Conservation (phyloP, 2,888 invertebrate genomes). For the Morpho helenor region DNA sequence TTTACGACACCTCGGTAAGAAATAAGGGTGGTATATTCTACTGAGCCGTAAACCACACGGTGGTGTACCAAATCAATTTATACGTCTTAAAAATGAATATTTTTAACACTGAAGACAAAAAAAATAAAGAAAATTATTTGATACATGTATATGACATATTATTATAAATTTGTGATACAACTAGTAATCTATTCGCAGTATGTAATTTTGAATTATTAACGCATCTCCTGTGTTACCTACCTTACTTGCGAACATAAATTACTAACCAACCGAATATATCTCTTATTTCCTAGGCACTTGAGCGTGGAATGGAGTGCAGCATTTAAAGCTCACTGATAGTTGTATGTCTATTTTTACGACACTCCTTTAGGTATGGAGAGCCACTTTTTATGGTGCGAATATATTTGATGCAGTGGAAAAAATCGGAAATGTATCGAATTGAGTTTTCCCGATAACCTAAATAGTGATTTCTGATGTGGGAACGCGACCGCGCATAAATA, state of each 20-base stretch:
- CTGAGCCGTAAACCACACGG: too few relatives aligned
- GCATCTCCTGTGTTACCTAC: constrained; percentile 52
- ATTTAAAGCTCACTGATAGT: constrained; percentile 17
- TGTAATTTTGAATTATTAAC: constrained; percentile 75
- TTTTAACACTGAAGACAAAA: too few relatives aligned
- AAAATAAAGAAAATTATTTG: neutral
- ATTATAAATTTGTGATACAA: too few relatives aligned
- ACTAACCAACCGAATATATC: neutral
- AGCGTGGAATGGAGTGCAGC: constrained; percentile 11
- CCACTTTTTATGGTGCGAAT: constrained; percentile 65
- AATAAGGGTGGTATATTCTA: too few relatives aligned
- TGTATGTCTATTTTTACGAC: constrained; percentile 72
- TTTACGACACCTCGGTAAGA: too few relatives aligned
- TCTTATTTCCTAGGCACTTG: constrained; percentile 6
- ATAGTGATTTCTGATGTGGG: constrained; percentile 49
- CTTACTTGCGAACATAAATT: constrained; percentile 32
- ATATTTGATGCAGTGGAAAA: constrained; percentile 68
- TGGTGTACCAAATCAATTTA: too few relatives aligned
- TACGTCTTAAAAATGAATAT: too few relatives aligned
- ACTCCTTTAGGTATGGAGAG: constrained; percentile 41
- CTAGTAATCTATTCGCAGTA: constrained; percentile 43
- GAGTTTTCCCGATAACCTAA: constrained; percentile 57
- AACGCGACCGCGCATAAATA: constrained; percentile 53
- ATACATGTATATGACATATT: constrained; percentile 22
- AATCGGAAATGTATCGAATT: constrained; percentile 57